Conservation (phyloP, 2,113 vertebrate genomes). For the Thalassarche chlororhynchos region DNA sequence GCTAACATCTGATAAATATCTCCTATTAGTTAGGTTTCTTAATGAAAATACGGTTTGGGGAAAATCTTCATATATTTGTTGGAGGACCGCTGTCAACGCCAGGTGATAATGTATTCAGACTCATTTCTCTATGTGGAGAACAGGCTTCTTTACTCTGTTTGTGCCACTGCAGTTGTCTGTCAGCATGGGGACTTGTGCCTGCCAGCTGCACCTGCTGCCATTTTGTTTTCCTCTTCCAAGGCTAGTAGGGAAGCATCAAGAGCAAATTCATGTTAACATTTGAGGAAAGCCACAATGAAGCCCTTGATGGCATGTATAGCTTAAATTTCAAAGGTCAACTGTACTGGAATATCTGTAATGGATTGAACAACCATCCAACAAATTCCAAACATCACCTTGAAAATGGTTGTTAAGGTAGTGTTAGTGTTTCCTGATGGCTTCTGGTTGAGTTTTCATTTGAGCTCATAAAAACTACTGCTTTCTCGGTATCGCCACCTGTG, state of each 20-base stretch:
- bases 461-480: not conserved
- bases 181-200: not conserved
- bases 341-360: not conserved
- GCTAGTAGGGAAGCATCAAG: not conserved
- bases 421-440: not conserved
- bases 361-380: not conserved
- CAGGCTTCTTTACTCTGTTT: not conserved
- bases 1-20: not conserved
- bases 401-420: not conserved
- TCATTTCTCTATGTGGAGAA: not conserved
- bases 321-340: not conserved
- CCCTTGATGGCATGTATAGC: not conserved
- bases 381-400: not conserved
- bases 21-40: not conserved
- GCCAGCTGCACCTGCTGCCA: not conserved
- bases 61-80: not conserved
- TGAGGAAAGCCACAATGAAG: not conserved
- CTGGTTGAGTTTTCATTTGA: not conserved
- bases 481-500: not conserved
- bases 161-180: not conserved
- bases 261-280: not conserved
- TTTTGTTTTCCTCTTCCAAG: not conserved
- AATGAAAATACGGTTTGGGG: not conserved
- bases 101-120: not conserved
- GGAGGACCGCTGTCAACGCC: not conserved